phyloP scores from a whole-genome alignment of 2,113 vertebrate species.

The Sminthopsis crassicaudata region DNA sequence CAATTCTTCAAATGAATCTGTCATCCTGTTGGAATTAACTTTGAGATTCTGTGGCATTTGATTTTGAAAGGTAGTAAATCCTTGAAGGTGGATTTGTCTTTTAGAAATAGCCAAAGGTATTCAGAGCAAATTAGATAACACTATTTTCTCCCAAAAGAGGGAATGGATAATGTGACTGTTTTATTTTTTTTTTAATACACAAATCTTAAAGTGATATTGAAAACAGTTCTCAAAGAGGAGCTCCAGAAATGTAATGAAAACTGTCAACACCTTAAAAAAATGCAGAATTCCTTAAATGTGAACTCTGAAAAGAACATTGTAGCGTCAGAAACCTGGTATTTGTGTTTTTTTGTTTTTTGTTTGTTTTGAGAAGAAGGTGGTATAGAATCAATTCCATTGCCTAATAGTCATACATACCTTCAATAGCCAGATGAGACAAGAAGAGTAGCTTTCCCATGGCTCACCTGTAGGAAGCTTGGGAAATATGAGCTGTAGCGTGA shows the following conservation, averaged over 20 bases:
- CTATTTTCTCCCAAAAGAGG: slow-evolving; percentile 1
- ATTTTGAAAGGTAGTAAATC: background rate
- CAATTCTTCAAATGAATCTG: background rate
- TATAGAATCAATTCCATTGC: slow-evolving; percentile 67
- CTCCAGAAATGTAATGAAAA: slow-evolving; percentile 45
- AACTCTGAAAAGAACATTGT: background rate
- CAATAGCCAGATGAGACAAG: slow-evolving; percentile 40
- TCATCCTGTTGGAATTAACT: background rate
- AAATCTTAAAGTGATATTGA: slow-evolving; percentile 34
- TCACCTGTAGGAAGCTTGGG: slow-evolving; percentile 55
- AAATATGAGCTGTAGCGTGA: slow-evolving; percentile 66
- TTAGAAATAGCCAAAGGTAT: slow-evolving; percentile 28
- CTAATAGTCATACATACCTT: slow-evolving; percentile 35
- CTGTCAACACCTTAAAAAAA: slow-evolving; percentile 52
- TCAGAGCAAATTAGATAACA: slow-evolving; percentile 34
- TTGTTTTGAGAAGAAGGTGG: slow-evolving; percentile 30
- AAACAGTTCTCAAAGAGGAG: slow-evolving; percentile 51
- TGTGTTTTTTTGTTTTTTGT: background rate
- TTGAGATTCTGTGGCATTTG: background rate
- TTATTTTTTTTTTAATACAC: too few species aligned
- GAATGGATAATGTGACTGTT: background rate
- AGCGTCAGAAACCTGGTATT: background rate
- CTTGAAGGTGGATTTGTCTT: slow-evolving; percentile 37
- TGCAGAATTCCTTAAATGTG: background rate
- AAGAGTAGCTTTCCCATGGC: slow-evolving; percentile 49